Conservation (phyloP, 2,797 vertebrate genomes). For the Prionace glauca region DNA sequence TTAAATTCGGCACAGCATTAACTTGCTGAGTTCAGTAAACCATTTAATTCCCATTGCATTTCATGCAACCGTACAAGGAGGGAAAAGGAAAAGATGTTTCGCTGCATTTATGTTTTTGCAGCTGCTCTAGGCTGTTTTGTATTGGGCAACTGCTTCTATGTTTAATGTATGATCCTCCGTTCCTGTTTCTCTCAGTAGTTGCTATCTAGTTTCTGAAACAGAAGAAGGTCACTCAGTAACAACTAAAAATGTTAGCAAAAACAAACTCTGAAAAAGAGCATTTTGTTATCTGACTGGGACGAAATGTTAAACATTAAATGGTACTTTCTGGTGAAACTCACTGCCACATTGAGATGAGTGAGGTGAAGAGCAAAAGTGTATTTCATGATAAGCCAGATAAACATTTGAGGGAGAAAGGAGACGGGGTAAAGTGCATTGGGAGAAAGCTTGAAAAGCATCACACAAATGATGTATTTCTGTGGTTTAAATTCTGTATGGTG, state of each 20-base stretch:
- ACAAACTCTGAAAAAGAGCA: not conserved
- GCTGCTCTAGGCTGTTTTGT: not conserved
- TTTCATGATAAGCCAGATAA: not conserved
- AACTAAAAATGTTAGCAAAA: not conserved
- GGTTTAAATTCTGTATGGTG: not conserved
- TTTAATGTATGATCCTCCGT: not conserved
- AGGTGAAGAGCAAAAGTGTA: not conserved
- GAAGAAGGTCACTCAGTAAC: not conserved
- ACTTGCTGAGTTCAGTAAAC: not conserved
- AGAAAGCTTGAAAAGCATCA: not conserved
- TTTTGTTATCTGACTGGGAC: not conserved
- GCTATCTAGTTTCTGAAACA: not conserved
- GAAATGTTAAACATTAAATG: not conserved
- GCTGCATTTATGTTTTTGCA: not conserved
- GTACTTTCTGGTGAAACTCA: not conserved
- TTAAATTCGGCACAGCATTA: not conserved
- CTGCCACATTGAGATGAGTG: not conserved
- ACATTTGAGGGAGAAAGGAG: not conserved
- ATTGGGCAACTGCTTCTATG: not conserved
- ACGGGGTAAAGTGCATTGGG: not conserved
- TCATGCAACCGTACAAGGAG: not conserved
- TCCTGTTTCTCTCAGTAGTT: not conserved
- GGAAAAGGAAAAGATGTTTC: not conserved
- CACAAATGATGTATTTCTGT: not conserved
- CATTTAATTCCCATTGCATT: not conserved